Conservation (phyloP, 2,113 vertebrate species). For the Oncorhynchus nerka region DNA sequence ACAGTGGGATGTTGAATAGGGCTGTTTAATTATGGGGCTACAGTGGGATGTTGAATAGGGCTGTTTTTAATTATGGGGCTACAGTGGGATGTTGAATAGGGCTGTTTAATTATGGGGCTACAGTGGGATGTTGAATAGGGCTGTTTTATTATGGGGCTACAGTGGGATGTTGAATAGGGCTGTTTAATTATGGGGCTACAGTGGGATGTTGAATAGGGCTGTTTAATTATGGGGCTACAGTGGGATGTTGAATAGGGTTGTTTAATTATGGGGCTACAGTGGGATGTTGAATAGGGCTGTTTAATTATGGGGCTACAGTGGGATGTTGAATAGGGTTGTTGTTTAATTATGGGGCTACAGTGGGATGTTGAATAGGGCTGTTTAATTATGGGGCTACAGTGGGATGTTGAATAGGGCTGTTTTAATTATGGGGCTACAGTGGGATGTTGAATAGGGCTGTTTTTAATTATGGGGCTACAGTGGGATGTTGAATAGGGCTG, state of each 20-base stretch:
- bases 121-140: not conserved
- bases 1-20: slow-evolving; percentile 57
- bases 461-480: no score
- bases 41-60: slow-evolving; percentile 69
- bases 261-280: no score
- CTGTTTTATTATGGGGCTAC: no score
- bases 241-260: not conserved
- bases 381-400: no score
- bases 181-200: no score
- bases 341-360: no score
- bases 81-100: slow-evolving; percentile 15
- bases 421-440: no score
- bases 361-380: not conserved
- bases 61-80: slow-evolving; percentile 68
- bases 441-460: not conserved
- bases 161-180: not conserved
- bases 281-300: not conserved
- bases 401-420: not conserved
- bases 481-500: not conserved
- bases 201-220: not conserved
- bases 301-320: no score
- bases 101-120: not conserved
- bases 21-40: slow-evolving; percentile 27
- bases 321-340: not conserved
- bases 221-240: no score